phyloP scores from a whole-genome alignment of 2,113 vertebrate species.

The Rhabdomys dilectus region DNA sequence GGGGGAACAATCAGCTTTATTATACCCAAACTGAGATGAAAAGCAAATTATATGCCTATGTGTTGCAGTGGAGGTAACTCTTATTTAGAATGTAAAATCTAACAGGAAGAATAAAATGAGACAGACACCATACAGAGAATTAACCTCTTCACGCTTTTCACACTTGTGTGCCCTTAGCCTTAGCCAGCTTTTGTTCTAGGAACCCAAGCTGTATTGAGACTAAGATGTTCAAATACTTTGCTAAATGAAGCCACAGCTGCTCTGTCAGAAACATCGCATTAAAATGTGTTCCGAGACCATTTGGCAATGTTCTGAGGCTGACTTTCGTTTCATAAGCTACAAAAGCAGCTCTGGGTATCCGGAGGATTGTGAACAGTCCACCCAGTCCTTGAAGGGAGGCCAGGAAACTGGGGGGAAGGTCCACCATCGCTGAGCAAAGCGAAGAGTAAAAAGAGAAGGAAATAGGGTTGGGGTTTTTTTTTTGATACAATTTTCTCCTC shows the following conservation, averaged over 20 bases:
- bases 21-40: conserved; percentile 5
- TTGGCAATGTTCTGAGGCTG: conserved; percentile 65
- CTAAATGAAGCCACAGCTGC: conserved; percentile 76
- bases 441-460: not conserved
- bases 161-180: conserved; percentile 18
- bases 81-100: not conserved
- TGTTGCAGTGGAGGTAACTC: conserved; percentile 12
- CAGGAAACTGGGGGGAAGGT: not conserved
- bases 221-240: conserved; percentile 72
- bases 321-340: conserved; percentile 48
- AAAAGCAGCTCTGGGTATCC: conserved; percentile 30
- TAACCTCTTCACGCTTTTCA: conserved; percentile 44
- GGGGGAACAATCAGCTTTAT: conserved; percentile 36
- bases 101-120: conserved; percentile 12
- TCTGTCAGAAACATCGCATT: conserved; percentile 76
- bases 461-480: not conserved
- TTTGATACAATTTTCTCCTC: too few species aligned
- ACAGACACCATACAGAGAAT: conserved; percentile 26
- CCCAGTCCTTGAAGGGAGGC: not conserved
- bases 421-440: not conserved
- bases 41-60: not conserved
- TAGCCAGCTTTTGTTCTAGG: conserved; percentile 68
- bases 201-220: conserved; percentile 68
- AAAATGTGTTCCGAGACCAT: conserved; percentile 72
- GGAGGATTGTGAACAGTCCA: not conserved